Evolutionary conservation across 2,113 vertebrate species (phyloP).

Genomic region (Eulemur macaco): DNA sequence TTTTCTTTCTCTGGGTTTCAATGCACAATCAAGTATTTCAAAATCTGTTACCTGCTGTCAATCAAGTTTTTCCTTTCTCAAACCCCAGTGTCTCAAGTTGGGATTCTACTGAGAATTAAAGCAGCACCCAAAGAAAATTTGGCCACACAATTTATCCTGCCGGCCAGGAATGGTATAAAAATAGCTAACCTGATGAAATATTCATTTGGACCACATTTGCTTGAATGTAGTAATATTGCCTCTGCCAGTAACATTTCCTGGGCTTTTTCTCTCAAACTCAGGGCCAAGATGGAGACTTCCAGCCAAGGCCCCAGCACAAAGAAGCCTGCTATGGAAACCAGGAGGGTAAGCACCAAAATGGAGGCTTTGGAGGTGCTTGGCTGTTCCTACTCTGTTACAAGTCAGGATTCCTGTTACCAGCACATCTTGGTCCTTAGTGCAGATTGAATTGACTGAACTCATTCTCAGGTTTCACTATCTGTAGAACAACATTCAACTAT

Average conservation of each 20-base stretch:
- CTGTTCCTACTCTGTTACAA: not conserved
- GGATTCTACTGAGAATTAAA: conserved; percentile 54
- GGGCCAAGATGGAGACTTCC: conserved; percentile 39
- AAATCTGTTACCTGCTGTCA: not conserved
- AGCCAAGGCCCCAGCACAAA: conserved; percentile 25
- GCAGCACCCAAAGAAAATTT: conserved; percentile 65
- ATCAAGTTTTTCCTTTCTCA: conserved; percentile 22
- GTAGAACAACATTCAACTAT: not conserved
- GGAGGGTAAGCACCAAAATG: conserved; percentile 58
- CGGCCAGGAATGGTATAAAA: conserved; percentile 64
- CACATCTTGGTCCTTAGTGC: not conserved
- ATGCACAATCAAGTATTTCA: not conserved
- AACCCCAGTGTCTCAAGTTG: conserved; percentile 7
- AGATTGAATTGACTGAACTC: not conserved
- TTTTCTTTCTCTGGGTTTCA: conserved; percentile 32
- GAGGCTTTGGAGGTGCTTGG: not conserved
- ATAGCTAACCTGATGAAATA: conserved; percentile 76
- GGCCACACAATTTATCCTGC: conserved; percentile 57
- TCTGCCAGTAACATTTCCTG: conserved; percentile 59
- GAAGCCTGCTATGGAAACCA: conserved; percentile 21
- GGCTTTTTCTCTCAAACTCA: conserved; percentile 51
- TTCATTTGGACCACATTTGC: conserved; percentile 66
- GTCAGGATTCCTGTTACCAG: not conserved
- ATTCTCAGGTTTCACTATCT: conserved; percentile 14
- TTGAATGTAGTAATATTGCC: conserved; percentile 64